Conservation (phyloP, 2,113 vertebrate species). For the Callaeas wilsoni region DNA sequence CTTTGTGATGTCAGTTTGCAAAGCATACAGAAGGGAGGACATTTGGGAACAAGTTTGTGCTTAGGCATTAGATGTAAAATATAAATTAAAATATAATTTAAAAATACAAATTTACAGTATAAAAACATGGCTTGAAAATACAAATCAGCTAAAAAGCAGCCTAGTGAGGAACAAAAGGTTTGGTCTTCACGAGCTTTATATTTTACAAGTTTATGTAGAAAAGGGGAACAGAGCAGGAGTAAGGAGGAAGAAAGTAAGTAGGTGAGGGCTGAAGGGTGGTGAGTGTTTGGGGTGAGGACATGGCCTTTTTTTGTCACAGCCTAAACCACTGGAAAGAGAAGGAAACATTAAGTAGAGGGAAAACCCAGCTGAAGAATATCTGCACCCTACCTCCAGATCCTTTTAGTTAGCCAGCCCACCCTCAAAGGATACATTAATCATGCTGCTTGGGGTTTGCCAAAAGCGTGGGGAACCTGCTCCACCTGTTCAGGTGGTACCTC, state of each 20-base stretch:
- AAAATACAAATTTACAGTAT: rapidly evolving
- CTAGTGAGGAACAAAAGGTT: not conserved
- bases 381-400: not conserved
- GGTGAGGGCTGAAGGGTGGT: not conserved
- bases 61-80: not conserved
- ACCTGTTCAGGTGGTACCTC: not conserved
- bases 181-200: not conserved
- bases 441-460: not conserved
- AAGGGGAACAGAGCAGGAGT: not conserved
- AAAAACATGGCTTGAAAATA: not conserved
- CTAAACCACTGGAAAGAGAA: not conserved
- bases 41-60: not conserved
- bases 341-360: not conserved
- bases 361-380: not conserved
- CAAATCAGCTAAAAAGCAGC: not conserved
- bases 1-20: not conserved
- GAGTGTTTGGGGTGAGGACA: not conserved
- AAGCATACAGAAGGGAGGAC: not conserved
- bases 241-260: not conserved
- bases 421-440: not conserved
- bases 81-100: not conserved
- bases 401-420: constrained; percentile 21
- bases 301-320: not conserved
- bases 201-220: not conserved
- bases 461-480: not conserved